These are phyloP conservation scores for Dryobota labecula DNA, from an alignment of 2,888 invertebrate species.

Conservation along the genomic window DNA sequence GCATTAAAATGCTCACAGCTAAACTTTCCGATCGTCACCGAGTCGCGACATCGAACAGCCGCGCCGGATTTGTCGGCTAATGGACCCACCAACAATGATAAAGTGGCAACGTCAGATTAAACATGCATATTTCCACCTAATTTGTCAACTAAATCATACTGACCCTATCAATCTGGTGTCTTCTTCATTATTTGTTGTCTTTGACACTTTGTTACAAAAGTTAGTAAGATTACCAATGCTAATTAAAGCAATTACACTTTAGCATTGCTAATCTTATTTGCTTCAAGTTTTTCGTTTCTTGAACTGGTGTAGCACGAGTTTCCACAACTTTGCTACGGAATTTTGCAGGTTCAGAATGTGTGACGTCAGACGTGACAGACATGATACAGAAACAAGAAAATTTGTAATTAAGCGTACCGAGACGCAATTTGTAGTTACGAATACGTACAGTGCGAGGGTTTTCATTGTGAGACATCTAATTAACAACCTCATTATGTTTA, in stretches of 20 bases:
- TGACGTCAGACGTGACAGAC: constrained; percentile 60
- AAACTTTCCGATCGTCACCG: constrained; percentile 85
- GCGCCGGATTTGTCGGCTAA: constrained; percentile 69
- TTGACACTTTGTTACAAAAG: constrained; percentile 2
- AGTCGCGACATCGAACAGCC: constrained; percentile 65
- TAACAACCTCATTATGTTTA: constrained; percentile 53
- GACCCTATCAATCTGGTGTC: not conserved
- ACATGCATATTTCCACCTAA: constrained; percentile 2
- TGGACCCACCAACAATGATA: constrained; percentile 51
- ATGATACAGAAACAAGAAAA: constrained; percentile 70
- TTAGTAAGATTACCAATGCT: constrained; percentile 3
- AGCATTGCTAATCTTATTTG: constrained; percentile 14
- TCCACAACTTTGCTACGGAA: constrained; percentile 35
- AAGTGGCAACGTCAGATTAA: constrained; percentile 5
- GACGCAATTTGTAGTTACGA: constrained; percentile 53
- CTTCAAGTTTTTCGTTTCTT: constrained; percentile 1
- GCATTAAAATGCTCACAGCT: constrained; percentile 85
- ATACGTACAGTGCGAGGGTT: constrained; percentile 38
- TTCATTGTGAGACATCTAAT: constrained; percentile 58
- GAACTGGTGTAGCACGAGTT: not conserved
- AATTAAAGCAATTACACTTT: constrained; percentile 11
- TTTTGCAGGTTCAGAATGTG: constrained; percentile 45
- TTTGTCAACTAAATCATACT: constrained; percentile 1
- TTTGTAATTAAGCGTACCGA: constrained; percentile 73
- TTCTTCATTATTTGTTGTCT: not conserved